These are phyloP conservation scores for Microcebus murinus DNA, from an alignment of 2,113 vertebrate genomes.

Conservation along the genomic window DNA sequence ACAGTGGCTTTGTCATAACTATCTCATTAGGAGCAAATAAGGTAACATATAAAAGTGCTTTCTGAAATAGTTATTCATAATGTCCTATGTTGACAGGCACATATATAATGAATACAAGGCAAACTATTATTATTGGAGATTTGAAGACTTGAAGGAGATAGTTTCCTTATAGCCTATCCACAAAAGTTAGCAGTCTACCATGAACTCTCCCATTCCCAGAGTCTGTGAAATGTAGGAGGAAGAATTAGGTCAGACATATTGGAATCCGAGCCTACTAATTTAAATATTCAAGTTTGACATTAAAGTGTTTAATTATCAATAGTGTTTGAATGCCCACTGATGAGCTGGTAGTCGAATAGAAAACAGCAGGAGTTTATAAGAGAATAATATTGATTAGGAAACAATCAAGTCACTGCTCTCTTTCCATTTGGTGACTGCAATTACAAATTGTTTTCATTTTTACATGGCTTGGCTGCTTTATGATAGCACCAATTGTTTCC, in stretches of 20 bases:
- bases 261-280: not conserved
- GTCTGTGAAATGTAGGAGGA: not conserved
- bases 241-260: not conserved
- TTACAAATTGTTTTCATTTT: not conserved
- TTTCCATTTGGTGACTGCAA: not conserved
- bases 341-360: not conserved
- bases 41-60: not conserved
- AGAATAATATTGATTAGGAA: not conserved
- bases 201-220: not conserved
- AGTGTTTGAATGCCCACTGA: not conserved
- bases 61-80: slow-evolving; percentile 16
- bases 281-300: not conserved
- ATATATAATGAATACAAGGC: not conserved
- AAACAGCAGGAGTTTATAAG: not conserved
- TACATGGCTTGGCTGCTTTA: not conserved
- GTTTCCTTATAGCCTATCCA: not conserved
- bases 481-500: not conserved
- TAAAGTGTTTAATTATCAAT: not conserved
- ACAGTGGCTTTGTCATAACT: not conserved
- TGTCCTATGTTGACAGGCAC: not conserved
- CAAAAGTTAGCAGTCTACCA: not conserved
- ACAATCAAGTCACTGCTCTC: not conserved
- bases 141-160: not conserved
- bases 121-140: not conserved
- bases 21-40: not conserved